Conservation (phyloP, 2,797 vertebrate species). For the Lycodopsis pacificus region DNA sequence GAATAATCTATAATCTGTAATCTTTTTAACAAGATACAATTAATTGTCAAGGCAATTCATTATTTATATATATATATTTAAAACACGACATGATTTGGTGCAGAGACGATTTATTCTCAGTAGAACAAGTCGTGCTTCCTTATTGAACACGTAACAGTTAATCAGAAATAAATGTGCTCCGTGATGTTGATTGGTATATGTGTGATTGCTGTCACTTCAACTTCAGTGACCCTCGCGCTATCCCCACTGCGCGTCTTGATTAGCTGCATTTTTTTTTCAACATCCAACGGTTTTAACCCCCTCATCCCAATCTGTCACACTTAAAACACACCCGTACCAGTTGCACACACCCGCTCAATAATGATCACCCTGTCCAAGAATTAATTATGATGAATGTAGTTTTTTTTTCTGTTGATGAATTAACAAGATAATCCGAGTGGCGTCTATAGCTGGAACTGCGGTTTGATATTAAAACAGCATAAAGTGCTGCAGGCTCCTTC, state of each 20-base stretch:
- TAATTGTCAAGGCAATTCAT: background rate
- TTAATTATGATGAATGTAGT: conserved; percentile 96
- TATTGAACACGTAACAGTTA: background rate
- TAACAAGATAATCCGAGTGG: conserved; percentile 93
- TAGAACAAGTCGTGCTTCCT: background rate
- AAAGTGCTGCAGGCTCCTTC: conserved; percentile 76
- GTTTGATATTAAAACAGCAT: conserved; percentile 78
- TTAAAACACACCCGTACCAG: conserved; percentile 86
- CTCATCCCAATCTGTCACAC: conserved; percentile 92
- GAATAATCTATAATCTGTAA: background rate
- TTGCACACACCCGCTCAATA: conserved; percentile 91
- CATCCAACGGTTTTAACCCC: conserved; percentile 89
- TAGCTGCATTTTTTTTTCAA: conserved; percentile 75
- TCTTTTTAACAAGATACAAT: background rate
- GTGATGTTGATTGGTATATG: conserved; percentile 45
- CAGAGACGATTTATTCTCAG: background rate
- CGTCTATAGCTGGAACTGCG: conserved; percentile 88
- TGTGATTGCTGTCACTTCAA: conserved; percentile 67
- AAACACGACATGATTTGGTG: background rate
- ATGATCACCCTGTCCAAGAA: conserved; percentile 91
- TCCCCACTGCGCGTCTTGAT: conserved; percentile 75
- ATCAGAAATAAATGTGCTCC: conserved; percentile 21
- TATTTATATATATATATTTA: background rate
- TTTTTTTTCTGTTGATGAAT: conserved; percentile 89
- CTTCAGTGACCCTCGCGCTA: conserved; percentile 68